Evolutionary conservation across 2,888 invertebrate species (phyloP), one percentile per base, ranked within the genome.

Genomic region (Heliconius hortense): DNA sequence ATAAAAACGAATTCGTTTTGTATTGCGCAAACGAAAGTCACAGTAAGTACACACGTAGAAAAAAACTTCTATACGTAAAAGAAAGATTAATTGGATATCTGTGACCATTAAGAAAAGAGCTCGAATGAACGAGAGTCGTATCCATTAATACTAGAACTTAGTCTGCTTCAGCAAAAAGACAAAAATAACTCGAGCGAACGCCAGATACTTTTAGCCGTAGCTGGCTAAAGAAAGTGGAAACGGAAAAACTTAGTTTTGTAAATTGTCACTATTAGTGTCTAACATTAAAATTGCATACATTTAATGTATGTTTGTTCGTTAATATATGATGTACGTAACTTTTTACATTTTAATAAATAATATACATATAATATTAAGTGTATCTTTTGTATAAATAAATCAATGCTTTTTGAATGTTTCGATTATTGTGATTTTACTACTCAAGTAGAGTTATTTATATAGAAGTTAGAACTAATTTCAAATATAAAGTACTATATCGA

Each of bases 11-110:
- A 39, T 59, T 70, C 24, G 1, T 18, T 35, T 59, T 24, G 59
- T 70, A 5, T 70, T 56, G 70, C 24, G 10, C 70, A 59, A 70
- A 70, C 24, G 59, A 70, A 70, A 59, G 70, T 59, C 35, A 24
- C 31, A 70, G 26, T 35, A 68, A 60, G 60, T 7, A 26, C 43
- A 43, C 31, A 69, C 60, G 70, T 70, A 35, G 69, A 63, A 63
- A 73, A 35, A 35, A 69, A 48, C 68, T 63, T 62, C 68, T 43
- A 53, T 39, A 74, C 69, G 70, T 70, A 73, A 73, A 67, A 43
- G 67, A 66, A 70, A 70, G 69, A 74, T 74, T 63, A 74, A 74
- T 74, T 74, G 74, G 68, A 48, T 69, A 74, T 69, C 63, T 74
- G 62, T 69, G 69, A 69, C 63, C 69, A 73, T 66, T 73, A 53